Base-by-base conservation (phyloP, 2,888 invertebrate species). In the Dichetophora obliterata region DNA sequence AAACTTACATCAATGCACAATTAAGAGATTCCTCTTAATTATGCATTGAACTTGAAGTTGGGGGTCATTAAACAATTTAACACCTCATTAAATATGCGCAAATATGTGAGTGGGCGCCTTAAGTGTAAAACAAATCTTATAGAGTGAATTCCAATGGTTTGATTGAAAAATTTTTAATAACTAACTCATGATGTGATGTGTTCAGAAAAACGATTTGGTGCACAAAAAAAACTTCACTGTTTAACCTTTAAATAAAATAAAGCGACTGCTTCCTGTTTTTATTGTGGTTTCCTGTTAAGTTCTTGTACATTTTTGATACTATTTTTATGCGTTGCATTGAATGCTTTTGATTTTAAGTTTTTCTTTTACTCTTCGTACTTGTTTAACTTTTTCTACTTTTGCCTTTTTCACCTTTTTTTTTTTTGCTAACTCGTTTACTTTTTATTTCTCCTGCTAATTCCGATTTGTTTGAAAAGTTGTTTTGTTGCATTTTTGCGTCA, bases 11-110 rank as follows among this genome's bases (percentile, higher is more conserved):
- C 63, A 73, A 22, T 73, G 24, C 27, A 73, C n/a, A n/a, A n/a
- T n/a, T n/a, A n/a, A n/a, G n/a, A n/a, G n/a, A n/a, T n/a, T n/a
- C 48, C 73, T 34, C 14, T 63, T 31, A 73, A 73, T 73, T 73
- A 63, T 73, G 43, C 73, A 50, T 50, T 73, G 37, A 34, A 61
- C 3, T 61, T 61, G 6, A 19, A 61, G 63, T 16, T 34, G 27
- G 57, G 43, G 48, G 61, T 63, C 50, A 63, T 48, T 63, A 8
- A 61, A 50, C 61, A 50, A 63, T 61, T 73, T 73, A 61, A 61
- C 73, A 63, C 50, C 27, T 63, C 73, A 73, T 48, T 73, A 31
- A 16, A 27, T 57, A 8, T 34, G 34, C 31, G 37, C 70, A 68
- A 68, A 66, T 43, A 43, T 43, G 11, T 43, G 43, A 1, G 43